phyloP scores from a whole-genome alignment of 2,797 vertebrate genomes.

The Phoxinus dragarum region DNA sequence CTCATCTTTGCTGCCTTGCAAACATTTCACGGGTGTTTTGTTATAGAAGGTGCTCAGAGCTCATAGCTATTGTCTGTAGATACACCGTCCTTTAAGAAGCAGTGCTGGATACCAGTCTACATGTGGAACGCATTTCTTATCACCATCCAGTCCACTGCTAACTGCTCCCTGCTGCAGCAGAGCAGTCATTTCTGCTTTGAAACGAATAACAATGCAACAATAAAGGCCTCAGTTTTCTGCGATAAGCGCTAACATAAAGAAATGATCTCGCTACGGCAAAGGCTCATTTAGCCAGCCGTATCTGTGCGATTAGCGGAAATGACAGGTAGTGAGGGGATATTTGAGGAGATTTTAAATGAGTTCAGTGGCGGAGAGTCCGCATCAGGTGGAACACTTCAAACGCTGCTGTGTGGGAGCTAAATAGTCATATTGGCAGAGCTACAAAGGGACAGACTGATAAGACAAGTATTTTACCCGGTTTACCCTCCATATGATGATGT shows the following conservation, averaged over 20 bases:
- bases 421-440: conserved; percentile 49
- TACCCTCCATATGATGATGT: conserved; percentile 1
- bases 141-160: conserved; percentile 54
- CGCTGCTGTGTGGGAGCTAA: conserved; percentile 49
- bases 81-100: conserved; percentile 39
- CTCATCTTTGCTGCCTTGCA: neutral
- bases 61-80: conserved; percentile 46
- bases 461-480: conserved; percentile 34
- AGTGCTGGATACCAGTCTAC: conserved; percentile 45
- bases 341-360: conserved; percentile 54
- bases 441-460: conserved; percentile 57
- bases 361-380: conserved; percentile 17
- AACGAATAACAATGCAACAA: conserved; percentile 59
- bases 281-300: conserved; percentile 47
- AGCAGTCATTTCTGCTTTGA: conserved; percentile 45
- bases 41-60: neutral
- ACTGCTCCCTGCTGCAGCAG: conserved; percentile 51
- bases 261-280: conserved; percentile 65
- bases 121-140: conserved; percentile 81
- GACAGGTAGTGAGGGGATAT: conserved; percentile 51
- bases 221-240: conserved; percentile 65
- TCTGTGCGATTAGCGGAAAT: conserved; percentile 57
- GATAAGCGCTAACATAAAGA: conserved; percentile 71
- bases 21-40: neutral
- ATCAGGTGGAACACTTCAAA: conserved; percentile 59